Base-by-base conservation (phyloP, 2,797 vertebrate species). In the Neoniphon sammara region DNA sequence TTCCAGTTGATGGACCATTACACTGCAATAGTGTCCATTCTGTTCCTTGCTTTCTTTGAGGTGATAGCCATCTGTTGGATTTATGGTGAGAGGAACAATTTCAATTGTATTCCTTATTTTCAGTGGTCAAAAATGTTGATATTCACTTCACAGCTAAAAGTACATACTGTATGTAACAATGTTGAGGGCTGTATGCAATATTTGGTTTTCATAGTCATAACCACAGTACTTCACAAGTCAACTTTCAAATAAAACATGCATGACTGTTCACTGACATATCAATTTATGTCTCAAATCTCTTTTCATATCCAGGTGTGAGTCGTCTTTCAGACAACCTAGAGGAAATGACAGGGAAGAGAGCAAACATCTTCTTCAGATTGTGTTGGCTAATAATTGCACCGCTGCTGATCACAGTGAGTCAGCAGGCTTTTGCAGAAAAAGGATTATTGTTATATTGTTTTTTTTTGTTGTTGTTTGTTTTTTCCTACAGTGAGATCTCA, bases 1-100 rank as follows among this genome's bases (percentile, higher is more conserved):
- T 95, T 95, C 85, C 94, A 95, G 88, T 88, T 95, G 78, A 91
- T 95, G 92, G 94, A 95, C 73, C 94, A 95, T 72, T 95, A 95
- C 88, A 94, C 94, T 0, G 94, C 94, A 30, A 92, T 94, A 11
- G 93, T 95, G 55, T 95, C 94, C 74, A 91, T 95, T 52, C 89
- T 95, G 78, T 95, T 95, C 71, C 89, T 95, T 14, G 93, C 94
- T 1, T 94, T 94, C 84, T 95, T 95, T 82, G 94, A 95, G 81
- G 89, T 95, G 7, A 30, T 93, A 31, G 93, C 92, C 54, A 75
- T 90, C 77, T 95, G 94, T 70, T 94, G 93, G 92, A 1, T 83
- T 61, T 95, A 94, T 36, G 94, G 94, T 95, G 78, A 83, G 91
- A 67, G 23, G 25, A 59, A 25, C 4, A 27, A 11, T 1, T 47